These are phyloP conservation scores for Oncorhynchus tshawytscha DNA, from an alignment of 2,113 vertebrate genomes.

Conservation along the genomic window DNA sequence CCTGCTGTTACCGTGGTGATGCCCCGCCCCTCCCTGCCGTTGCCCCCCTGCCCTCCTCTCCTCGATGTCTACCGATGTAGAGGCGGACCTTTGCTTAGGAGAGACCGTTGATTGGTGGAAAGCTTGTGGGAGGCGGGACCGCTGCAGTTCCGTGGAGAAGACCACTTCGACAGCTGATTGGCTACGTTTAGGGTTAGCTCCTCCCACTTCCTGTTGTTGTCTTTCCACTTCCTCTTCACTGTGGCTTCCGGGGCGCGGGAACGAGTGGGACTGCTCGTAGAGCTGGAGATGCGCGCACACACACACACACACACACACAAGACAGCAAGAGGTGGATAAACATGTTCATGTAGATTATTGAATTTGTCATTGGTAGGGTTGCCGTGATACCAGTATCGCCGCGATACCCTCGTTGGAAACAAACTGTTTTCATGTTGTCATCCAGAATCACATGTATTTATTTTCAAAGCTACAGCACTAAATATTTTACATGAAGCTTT, in stretches of 20 bases:
- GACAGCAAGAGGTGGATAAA: background rate
- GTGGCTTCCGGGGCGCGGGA: slow-evolving; percentile 15
- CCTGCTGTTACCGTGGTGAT: slow-evolving; percentile 41
- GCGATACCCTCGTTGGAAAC: no score
- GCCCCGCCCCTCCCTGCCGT: slow-evolving; percentile 54
- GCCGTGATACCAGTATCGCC: no score
- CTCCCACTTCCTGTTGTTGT: slow-evolving; percentile 34
- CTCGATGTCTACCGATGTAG: slow-evolving; percentile 55
- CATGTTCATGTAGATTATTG: no score
- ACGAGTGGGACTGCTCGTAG: slow-evolving; percentile 39
- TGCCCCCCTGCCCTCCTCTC: slow-evolving; percentile 54
- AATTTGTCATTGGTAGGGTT: no score
- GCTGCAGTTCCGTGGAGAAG: slow-evolving; percentile 57
- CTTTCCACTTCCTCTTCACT: slow-evolving; percentile 43
- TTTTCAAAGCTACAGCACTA: no score
- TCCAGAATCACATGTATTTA: no score
- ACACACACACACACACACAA: slow-evolving; percentile 6
- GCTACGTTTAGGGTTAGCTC: slow-evolving; percentile 57
- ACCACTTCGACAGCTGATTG: slow-evolving; percentile 75
- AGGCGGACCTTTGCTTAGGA: slow-evolving; percentile 74
- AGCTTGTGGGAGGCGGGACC: slow-evolving; percentile 63
- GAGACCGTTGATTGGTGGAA: slow-evolving; percentile 45
- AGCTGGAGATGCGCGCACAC: slow-evolving; percentile 13
- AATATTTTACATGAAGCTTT: no score
- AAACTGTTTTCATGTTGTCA: no score